Percentiles rank a stretch among this genome's conserved stretches.
These are phyloP conservation scores for Philereme transversata DNA, from an alignment of 2,888 invertebrate genomes.

Conservation along the genomic window DNA sequence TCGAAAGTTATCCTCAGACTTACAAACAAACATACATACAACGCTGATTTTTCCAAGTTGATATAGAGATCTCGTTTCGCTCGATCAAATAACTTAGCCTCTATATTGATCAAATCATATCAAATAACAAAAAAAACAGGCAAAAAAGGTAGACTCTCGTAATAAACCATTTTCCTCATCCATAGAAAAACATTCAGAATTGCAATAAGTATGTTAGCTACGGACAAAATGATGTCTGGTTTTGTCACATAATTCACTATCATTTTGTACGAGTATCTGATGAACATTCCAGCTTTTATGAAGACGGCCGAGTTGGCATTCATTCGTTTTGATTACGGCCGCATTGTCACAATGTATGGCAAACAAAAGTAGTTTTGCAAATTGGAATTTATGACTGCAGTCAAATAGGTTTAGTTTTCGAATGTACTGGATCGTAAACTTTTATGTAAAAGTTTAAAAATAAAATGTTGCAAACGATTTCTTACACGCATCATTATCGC, in stretches of 20 bases:
- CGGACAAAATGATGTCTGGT: background rate
- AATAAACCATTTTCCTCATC: background rate
- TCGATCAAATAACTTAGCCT: too few relatives aligned
- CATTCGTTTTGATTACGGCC: constrained; percentile 23
- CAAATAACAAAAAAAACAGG: background rate
- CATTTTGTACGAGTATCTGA: constrained; percentile 1
- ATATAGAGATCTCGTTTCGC: too few relatives aligned
- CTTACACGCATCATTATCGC: too few relatives aligned
- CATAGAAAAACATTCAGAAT: background rate
- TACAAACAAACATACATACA: too few relatives aligned
- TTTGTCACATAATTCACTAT: constrained; percentile 15
- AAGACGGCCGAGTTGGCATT: constrained; percentile 14
- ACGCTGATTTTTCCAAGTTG: too few relatives aligned
- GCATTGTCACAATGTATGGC: constrained; percentile 19
- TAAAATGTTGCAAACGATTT: too few relatives aligned
- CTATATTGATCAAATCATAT: background rate
- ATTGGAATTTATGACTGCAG: constrained; percentile 10
- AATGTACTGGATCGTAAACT: background rate
- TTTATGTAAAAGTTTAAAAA: background rate
- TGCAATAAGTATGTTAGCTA: background rate
- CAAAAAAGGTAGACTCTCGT: background rate
- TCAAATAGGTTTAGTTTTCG: constrained; percentile 7
- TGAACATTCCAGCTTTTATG: constrained; percentile 10
- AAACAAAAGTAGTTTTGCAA: constrained; percentile 10
- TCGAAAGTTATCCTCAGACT: too few relatives aligned